A percentile compares a stretch with the other conserved stretches of the same genome.
These are phyloP conservation scores for Ceratosolen solmsi DNA, from an alignment of 1,140 invertebrate genomes.

Conservation along the genomic window DNA sequence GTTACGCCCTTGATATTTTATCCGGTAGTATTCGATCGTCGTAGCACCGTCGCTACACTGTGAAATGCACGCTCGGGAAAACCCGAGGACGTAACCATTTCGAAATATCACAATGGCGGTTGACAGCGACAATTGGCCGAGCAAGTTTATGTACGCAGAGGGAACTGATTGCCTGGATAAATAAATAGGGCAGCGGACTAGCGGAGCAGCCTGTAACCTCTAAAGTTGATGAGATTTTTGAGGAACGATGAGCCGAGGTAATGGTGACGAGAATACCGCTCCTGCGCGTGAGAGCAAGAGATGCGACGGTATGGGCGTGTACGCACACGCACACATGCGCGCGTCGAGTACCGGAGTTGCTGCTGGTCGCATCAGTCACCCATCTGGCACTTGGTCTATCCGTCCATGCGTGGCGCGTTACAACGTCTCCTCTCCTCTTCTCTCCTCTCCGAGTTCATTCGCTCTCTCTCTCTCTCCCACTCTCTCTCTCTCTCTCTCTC, in stretches of 20 bases:
- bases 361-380: conserved; percentile 71
- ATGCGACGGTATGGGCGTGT: not conserved
- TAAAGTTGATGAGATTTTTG: not conserved
- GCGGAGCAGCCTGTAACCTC: not conserved
- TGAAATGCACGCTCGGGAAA: no score
- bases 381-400: conserved; percentile 71
- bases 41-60: no score
- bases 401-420: conserved; percentile 70
- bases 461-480: not conserved
- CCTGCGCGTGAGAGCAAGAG: not conserved
- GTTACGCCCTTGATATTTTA: no score
- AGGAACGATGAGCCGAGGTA: not conserved
- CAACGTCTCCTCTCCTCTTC: not conserved
- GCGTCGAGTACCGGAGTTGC: conserved; percentile 52
- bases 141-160: no score
- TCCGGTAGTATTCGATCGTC: no score
- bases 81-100: no score
- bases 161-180: not conserved
- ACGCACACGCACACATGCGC: not conserved
- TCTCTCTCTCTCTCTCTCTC: conserved; percentile 27
- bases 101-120: not conserved
- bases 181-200: not conserved
- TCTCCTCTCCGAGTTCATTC: no score
- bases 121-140: not conserved
- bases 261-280: conserved; percentile 7